Evolutionary conservation across 2,113 vertebrate species (phyloP).

Genomic region (Bothrops jararaca): DNA sequence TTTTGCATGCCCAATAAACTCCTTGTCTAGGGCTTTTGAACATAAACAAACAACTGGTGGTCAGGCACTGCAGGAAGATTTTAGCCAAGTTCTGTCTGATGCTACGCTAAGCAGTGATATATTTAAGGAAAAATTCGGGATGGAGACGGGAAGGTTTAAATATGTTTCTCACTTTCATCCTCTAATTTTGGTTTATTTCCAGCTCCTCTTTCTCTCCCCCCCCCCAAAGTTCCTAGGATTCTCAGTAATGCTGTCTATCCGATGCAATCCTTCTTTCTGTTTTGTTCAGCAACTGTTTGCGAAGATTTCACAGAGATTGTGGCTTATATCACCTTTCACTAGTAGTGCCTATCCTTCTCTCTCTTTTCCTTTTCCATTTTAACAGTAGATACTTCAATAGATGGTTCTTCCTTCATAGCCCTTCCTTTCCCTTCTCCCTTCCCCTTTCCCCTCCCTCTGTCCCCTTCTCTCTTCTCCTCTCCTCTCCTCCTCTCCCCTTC

Average conservation of each 20-base stretch:
- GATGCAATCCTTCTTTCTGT: neutral
- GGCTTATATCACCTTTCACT: too few species aligned
- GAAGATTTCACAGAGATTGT: too few species aligned
- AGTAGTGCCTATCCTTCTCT: too few species aligned
- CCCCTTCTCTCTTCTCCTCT: fast-evolving
- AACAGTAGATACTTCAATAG: too few species aligned
- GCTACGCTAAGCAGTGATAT: conserved; percentile 26
- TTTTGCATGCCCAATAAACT: conserved; percentile 71
- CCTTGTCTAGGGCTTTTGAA: conserved; percentile 73
- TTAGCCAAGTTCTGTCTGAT: conserved; percentile 34
- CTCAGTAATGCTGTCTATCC: neutral
- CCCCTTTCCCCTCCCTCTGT: too few species aligned
- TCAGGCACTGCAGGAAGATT: conserved; percentile 59
- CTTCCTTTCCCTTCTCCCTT: too few species aligned
- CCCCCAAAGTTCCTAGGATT: conserved; percentile 1
- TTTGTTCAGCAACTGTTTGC: too few species aligned
- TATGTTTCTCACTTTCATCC: too few species aligned
- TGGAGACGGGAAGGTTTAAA: neutral
- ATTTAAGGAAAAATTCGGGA: neutral
- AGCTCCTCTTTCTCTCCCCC: neutral
- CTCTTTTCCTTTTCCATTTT: too few species aligned
- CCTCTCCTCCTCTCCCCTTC: too few species aligned
- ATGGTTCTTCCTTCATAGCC: too few species aligned
- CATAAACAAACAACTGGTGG: conserved; percentile 68
- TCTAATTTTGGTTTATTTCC: neutral